These are phyloP conservation scores for Tridacna gigas DNA, from an alignment of 2,888 invertebrate species.

Conservation along the genomic window DNA sequence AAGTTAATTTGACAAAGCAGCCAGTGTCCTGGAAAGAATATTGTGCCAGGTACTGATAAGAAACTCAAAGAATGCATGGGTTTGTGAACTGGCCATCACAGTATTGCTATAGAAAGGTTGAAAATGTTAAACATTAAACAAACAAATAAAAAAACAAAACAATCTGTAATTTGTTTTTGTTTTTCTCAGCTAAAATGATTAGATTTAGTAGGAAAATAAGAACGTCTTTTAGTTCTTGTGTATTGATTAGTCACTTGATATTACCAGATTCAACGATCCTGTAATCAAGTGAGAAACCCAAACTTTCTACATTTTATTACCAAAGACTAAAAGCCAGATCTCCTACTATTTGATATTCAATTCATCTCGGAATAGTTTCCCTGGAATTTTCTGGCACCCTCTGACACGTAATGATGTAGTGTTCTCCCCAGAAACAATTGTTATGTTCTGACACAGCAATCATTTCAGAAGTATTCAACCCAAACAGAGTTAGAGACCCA, in stretches of 20 bases:
- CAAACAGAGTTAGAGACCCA: neutral
- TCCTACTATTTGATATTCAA: constrained; percentile 3
- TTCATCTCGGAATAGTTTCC: constrained; percentile 8
- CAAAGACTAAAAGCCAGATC: too few species aligned
- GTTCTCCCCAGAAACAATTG: constrained; percentile 14
- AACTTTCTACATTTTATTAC: too few species aligned
- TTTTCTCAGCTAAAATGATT: too few species aligned
- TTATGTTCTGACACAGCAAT: constrained; percentile 20
- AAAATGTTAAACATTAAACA: too few species aligned
- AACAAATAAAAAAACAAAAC: too few species aligned
- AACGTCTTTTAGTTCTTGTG: neutral
- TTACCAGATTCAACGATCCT: neutral
- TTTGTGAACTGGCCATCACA: too few species aligned
- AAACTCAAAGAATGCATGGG: too few species aligned
- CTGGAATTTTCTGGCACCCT: constrained; percentile 9
- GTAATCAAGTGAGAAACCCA: neutral
- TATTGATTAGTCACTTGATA: constrained; percentile 1
- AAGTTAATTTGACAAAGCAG: too few species aligned
- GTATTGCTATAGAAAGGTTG: too few species aligned
- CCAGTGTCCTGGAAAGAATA: too few species aligned
- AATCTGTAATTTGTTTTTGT: too few species aligned
- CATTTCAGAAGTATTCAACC: constrained; percentile 18
- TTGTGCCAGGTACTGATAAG: too few species aligned
- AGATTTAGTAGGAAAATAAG: neutral
- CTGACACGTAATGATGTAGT: constrained; percentile 13